Base-by-base conservation (phyloP, 2,888 invertebrate genomes). In the Cyclophora punctaria region DNA sequence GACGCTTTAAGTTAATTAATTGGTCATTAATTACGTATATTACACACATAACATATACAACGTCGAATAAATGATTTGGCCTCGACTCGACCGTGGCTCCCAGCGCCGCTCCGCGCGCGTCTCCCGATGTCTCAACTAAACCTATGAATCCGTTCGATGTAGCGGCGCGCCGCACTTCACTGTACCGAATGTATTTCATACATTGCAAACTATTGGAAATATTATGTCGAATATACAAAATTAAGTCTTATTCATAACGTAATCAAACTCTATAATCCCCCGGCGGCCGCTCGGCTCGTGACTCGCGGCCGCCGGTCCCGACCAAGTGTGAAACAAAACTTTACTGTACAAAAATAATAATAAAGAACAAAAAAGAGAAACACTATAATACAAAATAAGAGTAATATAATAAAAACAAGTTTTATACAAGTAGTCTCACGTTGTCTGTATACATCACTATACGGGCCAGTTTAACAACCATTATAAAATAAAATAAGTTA, bases 371-470 rank as follows among this genome's bases (percentile, higher is more conserved):
- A 69, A 74, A 66, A 66, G 64, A 63, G 69, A 72, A 80, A 80
- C 75, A 67, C 72, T 80, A 81, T 78, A 62, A 69, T 79, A 81
- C 78, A 80, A 80, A 80, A 80, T 73, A 69, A 74, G 67, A 67
- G 63, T 57, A 71, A 68, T 53, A 66, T 65, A 73, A 72, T 64
- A 67, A 71, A 75, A 72, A 71, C 66, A 71, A 66, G 59, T 64
- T 71, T 20, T 71, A 62, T 67, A 78, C 74, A 79, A 75, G 50
- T 55, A 70, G 63, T 72, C 66, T 64, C 64, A 54, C 66, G 63
- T 63, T 51, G 67, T 62, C 58, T 64, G 64, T 61, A 53, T 56
- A 63, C 59, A 58, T 60, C 63, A 58, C 54, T 52, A 59, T 49
- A 41, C 57, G 63, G 67, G 63, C 63, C 63, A 62, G 59, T 60